Evolutionary conservation across 2,113 vertebrate species (phyloP).

Genomic region (Zosterops lateralis): DNA sequence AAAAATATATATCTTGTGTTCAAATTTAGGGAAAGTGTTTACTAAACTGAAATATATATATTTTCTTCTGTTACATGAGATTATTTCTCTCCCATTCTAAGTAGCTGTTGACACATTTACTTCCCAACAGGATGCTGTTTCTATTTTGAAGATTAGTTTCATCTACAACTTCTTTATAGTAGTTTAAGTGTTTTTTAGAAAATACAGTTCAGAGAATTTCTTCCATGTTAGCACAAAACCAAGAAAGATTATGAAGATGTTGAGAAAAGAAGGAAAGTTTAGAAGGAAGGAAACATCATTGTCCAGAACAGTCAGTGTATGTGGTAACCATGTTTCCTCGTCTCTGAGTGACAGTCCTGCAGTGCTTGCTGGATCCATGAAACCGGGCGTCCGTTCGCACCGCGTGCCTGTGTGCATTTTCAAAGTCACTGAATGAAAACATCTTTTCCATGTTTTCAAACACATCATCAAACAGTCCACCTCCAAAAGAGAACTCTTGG

Average conservation of each 20-base stretch:
- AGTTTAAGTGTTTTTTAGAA: conserved; percentile 58
- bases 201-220: conserved; percentile 52
- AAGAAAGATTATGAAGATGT: conserved; percentile 1
- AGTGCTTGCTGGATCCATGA: conserved; percentile 86
- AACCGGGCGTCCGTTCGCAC: conserved; percentile 81
- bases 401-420: conserved; percentile 65
- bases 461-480: conserved; percentile 88
- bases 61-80: background rate
- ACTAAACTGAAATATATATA: background rate
- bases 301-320: conserved; percentile 92
- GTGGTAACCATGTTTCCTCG: conserved; percentile 97
- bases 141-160: conserved; percentile 57
- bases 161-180: conserved; percentile 38
- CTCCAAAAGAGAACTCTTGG: conserved; percentile 83
- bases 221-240: conserved; percentile 49
- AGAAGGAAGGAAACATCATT: conserved; percentile 53
- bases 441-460: conserved; percentile 97
- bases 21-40: background rate
- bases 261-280: background rate
- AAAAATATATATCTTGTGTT: background rate
- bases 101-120: background rate
- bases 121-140: conserved; percentile 22
- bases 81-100: background rate
- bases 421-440: conserved; percentile 89
- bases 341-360: conserved; percentile 93